phyloP scores from a whole-genome alignment of 2,113 vertebrate species.

The Rhinoptilus africanus region DNA sequence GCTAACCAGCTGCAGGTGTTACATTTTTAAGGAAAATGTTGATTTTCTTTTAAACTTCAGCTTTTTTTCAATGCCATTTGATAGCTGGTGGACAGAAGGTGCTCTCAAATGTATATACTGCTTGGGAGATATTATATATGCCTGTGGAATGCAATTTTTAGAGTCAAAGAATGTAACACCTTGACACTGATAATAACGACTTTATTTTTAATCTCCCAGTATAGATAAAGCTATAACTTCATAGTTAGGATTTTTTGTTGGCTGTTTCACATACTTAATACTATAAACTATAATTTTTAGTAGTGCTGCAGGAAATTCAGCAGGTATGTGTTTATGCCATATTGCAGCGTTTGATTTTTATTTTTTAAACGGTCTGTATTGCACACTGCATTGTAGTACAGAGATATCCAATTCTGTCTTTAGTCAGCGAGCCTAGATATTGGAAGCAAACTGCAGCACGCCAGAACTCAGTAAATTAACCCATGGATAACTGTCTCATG shows the following conservation, averaged over 20 bases:
- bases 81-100: background rate
- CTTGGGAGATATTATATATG: background rate
- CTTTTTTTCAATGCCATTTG: background rate
- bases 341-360: background rate
- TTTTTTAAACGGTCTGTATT: background rate
- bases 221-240: background rate
- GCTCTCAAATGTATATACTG: background rate
- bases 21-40: background rate
- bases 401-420: background rate
- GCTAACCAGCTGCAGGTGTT: background rate
- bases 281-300: background rate
- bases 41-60: background rate
- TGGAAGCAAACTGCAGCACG: background rate
- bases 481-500: background rate
- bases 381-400: background rate
- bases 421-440: background rate
- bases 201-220: background rate
- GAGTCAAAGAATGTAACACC: background rate
- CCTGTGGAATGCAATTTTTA: background rate
- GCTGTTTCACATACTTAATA: background rate
- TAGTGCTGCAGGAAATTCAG: background rate
- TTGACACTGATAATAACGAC: background rate
- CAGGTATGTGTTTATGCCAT: background rate
- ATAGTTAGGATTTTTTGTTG: background rate
- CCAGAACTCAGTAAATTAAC: background rate